Conservation (phyloP, 2,113 vertebrate species). For the Mesembrinibis cayennensis region DNA sequence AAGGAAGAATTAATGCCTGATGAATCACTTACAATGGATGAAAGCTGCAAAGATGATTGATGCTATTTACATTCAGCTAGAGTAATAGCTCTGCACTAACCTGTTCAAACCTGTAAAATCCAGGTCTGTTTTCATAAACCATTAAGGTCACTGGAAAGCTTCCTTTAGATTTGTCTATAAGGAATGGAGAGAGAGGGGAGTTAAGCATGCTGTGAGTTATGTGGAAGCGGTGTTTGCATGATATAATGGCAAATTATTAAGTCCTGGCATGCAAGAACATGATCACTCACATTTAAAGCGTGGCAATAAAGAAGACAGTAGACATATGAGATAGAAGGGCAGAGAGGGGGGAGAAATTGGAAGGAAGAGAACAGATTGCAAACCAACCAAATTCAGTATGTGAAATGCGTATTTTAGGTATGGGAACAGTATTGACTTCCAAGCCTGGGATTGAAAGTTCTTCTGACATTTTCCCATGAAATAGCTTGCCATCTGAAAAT, state of each 20-base stretch:
- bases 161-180: background rate
- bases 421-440: background rate
- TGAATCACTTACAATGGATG: background rate
- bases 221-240: background rate
- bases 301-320: background rate
- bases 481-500: background rate
- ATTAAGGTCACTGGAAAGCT: background rate
- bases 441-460: background rate
- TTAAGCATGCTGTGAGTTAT: background rate
- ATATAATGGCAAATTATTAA: background rate
- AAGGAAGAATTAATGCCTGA: background rate
- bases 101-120: background rate
- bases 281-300: background rate
- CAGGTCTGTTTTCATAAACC: background rate
- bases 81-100: background rate
- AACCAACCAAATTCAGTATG: background rate
- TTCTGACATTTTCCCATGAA: background rate
- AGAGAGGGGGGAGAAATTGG: background rate
- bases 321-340: background rate
- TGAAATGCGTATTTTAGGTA: background rate
- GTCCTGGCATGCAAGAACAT: background rate
- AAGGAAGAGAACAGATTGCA: background rate
- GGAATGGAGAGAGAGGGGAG: background rate
- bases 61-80: background rate
- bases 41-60: background rate